These are phyloP conservation scores for Bufo gargarizans DNA, from an alignment of 2,113 vertebrate genomes.

Conservation along the genomic window DNA sequence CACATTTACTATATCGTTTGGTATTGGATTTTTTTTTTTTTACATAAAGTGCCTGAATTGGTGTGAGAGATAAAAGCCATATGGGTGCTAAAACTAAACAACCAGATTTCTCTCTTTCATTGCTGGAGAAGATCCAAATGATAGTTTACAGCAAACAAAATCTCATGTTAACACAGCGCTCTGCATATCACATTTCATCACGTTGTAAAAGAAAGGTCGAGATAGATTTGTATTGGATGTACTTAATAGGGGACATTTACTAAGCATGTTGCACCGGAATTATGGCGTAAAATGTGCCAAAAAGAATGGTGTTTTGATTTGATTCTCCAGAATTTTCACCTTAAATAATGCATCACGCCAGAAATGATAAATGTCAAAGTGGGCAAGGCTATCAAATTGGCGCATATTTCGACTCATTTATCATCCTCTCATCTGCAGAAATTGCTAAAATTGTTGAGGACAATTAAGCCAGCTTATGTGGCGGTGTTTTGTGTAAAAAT, in stretches of 20 bases:
- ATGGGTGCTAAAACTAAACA: conserved; percentile 3
- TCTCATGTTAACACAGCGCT: background rate
- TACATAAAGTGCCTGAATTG: background rate
- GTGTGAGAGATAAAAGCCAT: conserved; percentile 1
- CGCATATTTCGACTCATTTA: too few species aligned
- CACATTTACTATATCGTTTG: background rate
- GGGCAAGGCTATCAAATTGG: too few species aligned
- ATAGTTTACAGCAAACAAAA: conserved; percentile 22
- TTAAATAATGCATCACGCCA: background rate
- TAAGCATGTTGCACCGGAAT: too few species aligned
- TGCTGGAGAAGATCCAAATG: background rate
- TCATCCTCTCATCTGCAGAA: too few species aligned
- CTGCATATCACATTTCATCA: background rate
- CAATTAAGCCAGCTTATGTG: too few species aligned
- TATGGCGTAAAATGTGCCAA: too few species aligned
- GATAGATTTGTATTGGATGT: background rate
- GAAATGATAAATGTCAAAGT: too few species aligned
- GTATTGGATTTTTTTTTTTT: background rate
- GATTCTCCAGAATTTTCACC: too few species aligned
- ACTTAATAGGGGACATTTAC: too few species aligned
- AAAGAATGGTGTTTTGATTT: too few species aligned
- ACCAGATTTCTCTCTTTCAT: conserved; percentile 3
- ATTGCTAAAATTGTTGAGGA: too few species aligned
- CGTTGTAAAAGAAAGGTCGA: background rate
- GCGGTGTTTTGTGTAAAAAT: too few species aligned